Conservation (phyloP, 2,113 vertebrate species). For the Copsychus sechellarum region DNA sequence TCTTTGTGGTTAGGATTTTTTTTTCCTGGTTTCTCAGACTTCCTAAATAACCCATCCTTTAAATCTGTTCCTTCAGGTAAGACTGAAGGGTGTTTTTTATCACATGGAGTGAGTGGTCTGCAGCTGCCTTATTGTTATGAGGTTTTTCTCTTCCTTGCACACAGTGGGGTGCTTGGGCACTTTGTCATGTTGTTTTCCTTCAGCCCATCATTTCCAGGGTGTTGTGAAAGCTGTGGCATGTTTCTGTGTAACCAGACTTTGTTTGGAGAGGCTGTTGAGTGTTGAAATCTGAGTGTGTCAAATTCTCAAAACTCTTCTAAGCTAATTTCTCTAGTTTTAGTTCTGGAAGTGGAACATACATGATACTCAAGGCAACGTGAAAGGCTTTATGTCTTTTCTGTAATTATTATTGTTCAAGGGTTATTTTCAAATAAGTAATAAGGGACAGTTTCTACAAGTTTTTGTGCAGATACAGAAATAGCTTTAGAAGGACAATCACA, state of each 20-base stretch:
- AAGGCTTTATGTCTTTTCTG: background rate
- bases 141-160: background rate
- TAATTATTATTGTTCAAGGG: background rate
- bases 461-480: background rate
- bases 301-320: background rate
- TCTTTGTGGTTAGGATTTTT: background rate
- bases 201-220: background rate
- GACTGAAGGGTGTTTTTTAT: background rate
- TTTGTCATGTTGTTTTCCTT: background rate
- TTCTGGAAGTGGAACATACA: background rate
- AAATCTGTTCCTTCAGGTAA: background rate
- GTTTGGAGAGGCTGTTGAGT: background rate
- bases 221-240: background rate
- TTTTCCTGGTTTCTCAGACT: background rate
- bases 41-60: background rate
- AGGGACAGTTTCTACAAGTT: background rate
- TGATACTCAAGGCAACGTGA: background rate
- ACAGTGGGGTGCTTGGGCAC: background rate
- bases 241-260: background rate
- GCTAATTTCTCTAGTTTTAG: background rate
- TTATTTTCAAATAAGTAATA: background rate
- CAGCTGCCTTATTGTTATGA: background rate
- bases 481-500: background rate
- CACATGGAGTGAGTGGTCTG: background rate
- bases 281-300: background rate